Conservation (phyloP, 1,140 invertebrate species). For the Dryas iulia region DNA sequence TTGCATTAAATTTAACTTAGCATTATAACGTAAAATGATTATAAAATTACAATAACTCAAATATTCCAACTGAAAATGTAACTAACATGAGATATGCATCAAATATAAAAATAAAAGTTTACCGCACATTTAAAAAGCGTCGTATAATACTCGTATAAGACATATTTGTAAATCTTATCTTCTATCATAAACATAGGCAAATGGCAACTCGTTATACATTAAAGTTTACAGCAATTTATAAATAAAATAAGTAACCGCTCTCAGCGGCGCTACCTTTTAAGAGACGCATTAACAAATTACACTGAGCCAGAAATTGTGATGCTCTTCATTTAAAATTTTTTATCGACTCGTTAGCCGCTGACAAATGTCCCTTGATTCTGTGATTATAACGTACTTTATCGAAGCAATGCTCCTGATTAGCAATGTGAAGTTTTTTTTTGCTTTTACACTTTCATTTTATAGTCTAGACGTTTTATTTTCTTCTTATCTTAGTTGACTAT, state of each 20-base stretch:
- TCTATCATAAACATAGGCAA: constrained; percentile 42
- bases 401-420: constrained; percentile 38
- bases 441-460: constrained; percentile 25
- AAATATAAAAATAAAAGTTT: neutral
- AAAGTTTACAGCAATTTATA: constrained; percentile 48
- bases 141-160: constrained; percentile 30
- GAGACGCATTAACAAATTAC: constrained; percentile 65
- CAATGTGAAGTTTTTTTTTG: constrained; percentile 19
- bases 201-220: constrained; percentile 52
- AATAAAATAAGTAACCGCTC: constrained; percentile 48
- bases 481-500: neutral
- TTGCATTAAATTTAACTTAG: no score
- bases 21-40: neutral
- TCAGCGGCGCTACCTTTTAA: constrained; percentile 63
- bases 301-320: constrained; percentile 27
- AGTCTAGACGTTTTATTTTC: neutral
- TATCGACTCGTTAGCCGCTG: constrained; percentile 65
- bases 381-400: constrained; percentile 70
- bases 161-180: constrained; percentile 56
- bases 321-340: constrained; percentile 31
- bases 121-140: neutral
- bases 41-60: neutral
- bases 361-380: constrained; percentile 63
- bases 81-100: neutral
- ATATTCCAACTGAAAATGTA: neutral